A percentile compares a stretch with the other conserved stretches of the same genome.
These are phyloP conservation scores for Tricholaema leucomelas DNA, from an alignment of 2,113 vertebrate genomes.

Conservation along the genomic window DNA sequence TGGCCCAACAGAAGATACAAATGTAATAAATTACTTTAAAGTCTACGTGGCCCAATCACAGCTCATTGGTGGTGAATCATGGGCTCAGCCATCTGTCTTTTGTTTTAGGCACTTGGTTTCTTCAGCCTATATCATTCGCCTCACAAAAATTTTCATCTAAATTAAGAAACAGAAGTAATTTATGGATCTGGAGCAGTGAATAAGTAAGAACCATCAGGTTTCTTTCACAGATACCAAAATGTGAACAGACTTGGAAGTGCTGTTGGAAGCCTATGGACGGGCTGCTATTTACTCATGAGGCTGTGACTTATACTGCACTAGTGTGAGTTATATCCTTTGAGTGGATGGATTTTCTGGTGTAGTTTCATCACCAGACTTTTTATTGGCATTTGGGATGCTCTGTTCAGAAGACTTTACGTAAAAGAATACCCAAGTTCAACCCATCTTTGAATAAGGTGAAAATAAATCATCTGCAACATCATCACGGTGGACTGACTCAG, in stretches of 20 bases:
- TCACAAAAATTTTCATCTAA: not conserved
- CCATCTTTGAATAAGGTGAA: not conserved
- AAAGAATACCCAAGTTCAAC: not conserved
- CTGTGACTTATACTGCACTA: fast-evolving
- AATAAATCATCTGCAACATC: not conserved
- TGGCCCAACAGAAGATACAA: constrained; percentile 17
- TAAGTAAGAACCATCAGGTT: not conserved
- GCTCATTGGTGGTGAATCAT: not conserved
- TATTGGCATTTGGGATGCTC: not conserved
- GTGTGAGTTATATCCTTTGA: not conserved
- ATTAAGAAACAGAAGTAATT: not conserved
- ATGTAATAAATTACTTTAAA: constrained; percentile 52
- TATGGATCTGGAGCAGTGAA: not conserved
- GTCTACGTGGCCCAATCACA: not conserved
- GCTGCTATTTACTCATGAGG: not conserved
- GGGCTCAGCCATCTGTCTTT: not conserved
- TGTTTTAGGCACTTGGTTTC: not conserved
- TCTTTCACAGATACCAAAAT: not conserved
- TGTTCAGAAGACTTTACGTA: not conserved
- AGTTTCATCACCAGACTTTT: too few relatives aligned
- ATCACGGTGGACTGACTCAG: too few relatives aligned
- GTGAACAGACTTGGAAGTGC: not conserved
- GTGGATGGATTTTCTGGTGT: fast-evolving
- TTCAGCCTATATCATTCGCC: not conserved
- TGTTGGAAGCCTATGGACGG: fast-evolving